Evolutionary conservation across 2,797 vertebrate genomes (phyloP).

Genomic region (Cyprinodon diabolis): DNA sequence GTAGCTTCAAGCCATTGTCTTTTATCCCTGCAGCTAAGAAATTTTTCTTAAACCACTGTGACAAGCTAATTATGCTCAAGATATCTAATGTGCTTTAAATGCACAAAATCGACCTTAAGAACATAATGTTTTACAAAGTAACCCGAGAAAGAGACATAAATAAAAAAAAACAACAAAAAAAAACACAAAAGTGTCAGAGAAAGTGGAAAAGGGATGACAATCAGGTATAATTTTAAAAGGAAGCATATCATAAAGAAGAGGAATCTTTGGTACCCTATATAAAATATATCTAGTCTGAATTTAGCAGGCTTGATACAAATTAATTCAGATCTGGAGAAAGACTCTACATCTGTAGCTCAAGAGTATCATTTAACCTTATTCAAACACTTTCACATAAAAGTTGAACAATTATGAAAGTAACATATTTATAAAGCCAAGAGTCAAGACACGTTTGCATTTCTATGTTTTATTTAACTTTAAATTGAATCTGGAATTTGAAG

Average conservation of each 20-base stretch:
- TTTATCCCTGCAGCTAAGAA: constrained; percentile 23
- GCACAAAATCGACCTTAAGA: constrained; percentile 9
- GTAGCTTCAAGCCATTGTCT: constrained; percentile 19
- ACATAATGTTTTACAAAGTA: constrained; percentile 16
- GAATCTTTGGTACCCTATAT: not conserved
- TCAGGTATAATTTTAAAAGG: constrained; percentile 13
- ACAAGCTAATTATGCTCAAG: constrained; percentile 20
- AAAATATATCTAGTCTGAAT: not conserved
- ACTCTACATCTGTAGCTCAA: not conserved
- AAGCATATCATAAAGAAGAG: not conserved
- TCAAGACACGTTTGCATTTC: constrained; percentile 1
- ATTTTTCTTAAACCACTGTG: constrained; percentile 10
- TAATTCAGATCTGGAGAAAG: not conserved
- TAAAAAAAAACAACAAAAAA: not conserved
- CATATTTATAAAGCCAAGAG: not conserved
- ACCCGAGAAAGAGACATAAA: not conserved
- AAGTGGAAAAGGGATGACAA: not conserved
- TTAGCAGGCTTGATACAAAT: not conserved
- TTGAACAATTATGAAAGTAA: not conserved
- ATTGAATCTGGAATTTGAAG: no score
- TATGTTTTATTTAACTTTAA: no score
- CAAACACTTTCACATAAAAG: not conserved
- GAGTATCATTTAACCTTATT: not conserved
- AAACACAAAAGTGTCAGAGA: no score
- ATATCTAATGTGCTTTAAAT: constrained; percentile 23